phyloP scores from a whole-genome alignment of 2,888 invertebrate genomes.

The Andrena bicolor region DNA sequence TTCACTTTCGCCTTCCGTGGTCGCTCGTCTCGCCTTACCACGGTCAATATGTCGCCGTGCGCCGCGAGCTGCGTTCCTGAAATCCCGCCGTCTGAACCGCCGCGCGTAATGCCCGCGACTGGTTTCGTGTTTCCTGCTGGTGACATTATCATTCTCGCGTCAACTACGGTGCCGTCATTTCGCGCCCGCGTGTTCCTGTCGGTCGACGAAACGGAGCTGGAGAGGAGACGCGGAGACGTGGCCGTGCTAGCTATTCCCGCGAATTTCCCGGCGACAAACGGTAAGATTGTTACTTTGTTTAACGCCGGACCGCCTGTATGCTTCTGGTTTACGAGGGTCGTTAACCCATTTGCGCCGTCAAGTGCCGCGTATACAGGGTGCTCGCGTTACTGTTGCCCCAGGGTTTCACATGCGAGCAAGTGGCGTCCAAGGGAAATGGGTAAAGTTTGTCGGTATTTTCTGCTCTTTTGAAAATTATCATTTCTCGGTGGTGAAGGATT shows the following conservation, averaged over 20 bases:
- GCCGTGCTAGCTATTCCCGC: conserved; percentile 5
- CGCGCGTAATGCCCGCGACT: neutral
- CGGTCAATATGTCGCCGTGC: conserved; percentile 9
- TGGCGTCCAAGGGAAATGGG: neutral
- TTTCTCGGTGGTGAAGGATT: no score
- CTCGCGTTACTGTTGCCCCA: neutral
- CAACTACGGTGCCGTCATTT: neutral
- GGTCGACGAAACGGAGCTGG: neutral
- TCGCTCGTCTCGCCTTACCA: neutral
- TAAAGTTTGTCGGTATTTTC: no score
- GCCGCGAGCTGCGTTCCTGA: neutral
- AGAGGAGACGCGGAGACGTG: neutral
- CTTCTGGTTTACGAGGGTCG: conserved; percentile 10
- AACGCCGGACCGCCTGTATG: neutral
- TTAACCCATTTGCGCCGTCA: conserved; percentile 18
- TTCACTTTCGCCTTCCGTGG: neutral
- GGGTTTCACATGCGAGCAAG: neutral
- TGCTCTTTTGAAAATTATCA: no score
- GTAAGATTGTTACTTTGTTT: conserved; percentile 34
- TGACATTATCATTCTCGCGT: neutral
- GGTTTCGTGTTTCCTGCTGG: neutral
- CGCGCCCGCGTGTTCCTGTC: neutral
- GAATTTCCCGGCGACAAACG: conserved; percentile 21
- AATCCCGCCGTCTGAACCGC: conserved; percentile 6
- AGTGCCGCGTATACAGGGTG: neutral